Percentiles rank a stretch among this genome's conserved stretches.
Evolutionary conservation across 2,113 vertebrate species (phyloP).

Genomic region (Pimephales promelas): DNA sequence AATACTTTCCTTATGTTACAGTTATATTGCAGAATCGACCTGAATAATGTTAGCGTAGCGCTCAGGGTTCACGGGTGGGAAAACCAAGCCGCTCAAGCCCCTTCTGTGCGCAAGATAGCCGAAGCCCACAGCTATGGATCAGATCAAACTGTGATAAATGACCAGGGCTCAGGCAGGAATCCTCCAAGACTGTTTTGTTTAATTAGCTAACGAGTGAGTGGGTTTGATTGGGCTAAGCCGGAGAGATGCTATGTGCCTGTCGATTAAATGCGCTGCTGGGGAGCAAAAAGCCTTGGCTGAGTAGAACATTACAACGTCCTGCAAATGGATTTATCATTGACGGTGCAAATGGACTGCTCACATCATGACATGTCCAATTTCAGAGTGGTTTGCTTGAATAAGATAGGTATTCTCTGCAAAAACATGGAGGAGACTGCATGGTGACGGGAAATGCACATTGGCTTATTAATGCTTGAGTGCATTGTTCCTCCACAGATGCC

Average conservation of each 20-base stretch:
- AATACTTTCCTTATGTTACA: neutral
- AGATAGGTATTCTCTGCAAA: neutral
- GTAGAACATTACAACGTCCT: slow-evolving; percentile 41
- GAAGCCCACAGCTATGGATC: slow-evolving; percentile 50
- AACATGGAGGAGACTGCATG: neutral
- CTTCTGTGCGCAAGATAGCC: neutral
- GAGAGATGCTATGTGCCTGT: slow-evolving; percentile 55
- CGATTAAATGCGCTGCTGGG: slow-evolving; percentile 48
- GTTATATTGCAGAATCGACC: neutral
- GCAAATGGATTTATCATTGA: slow-evolving; percentile 48
- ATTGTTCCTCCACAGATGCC: slow-evolving; percentile 9
- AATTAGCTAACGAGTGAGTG: slow-evolving; percentile 67
- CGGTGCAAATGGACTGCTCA: slow-evolving; percentile 28
- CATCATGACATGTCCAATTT: slow-evolving; percentile 10
- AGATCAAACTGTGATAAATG: slow-evolving; percentile 69
- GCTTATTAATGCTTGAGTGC: slow-evolving; percentile 26
- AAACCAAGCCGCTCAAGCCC: neutral
- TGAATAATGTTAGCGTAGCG: slow-evolving; percentile 15
- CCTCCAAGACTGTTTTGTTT: slow-evolving; percentile 67
- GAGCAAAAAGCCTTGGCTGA: slow-evolving; percentile 35
- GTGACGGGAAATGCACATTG: slow-evolving; percentile 17
- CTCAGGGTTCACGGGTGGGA: neutral
- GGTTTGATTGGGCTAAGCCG: slow-evolving; percentile 66
- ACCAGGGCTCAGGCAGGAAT: slow-evolving; percentile 53
- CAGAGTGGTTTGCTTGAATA: slow-evolving; percentile 23